phyloP scores from a whole-genome alignment of 2,113 vertebrate genomes.

The Isichthys henryi region DNA sequence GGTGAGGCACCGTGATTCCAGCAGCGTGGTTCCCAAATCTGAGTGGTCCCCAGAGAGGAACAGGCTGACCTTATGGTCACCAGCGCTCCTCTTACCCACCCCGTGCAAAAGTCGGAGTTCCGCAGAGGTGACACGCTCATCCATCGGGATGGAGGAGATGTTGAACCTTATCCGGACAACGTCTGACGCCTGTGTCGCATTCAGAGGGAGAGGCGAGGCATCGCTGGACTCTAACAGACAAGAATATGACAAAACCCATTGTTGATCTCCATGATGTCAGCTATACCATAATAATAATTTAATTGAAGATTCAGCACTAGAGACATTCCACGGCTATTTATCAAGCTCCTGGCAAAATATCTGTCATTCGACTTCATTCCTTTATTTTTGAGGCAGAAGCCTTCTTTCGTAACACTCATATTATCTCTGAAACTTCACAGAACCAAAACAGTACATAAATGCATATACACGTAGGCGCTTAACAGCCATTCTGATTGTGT shows the following conservation, averaged over 20 bases:
- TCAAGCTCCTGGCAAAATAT: not conserved
- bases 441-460: not conserved
- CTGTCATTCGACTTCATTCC: not conserved
- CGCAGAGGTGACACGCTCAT: conserved; percentile 63
- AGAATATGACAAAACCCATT: not conserved
- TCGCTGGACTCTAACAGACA: conserved; percentile 28
- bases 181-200: conserved; percentile 21
- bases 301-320: not conserved
- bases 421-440: not conserved
- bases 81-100: conserved; percentile 25
- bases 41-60: conserved; percentile 47
- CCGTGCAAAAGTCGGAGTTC: conserved; percentile 60
- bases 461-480: not conserved
- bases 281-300: not conserved
- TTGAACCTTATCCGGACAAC: conserved; percentile 61
- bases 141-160: conserved; percentile 64
- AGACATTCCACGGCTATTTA: not conserved
- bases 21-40: conserved; percentile 40
- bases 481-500: not conserved
- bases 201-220: conserved; percentile 26
- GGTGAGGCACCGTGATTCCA: conserved; percentile 54
- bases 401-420: not conserved
- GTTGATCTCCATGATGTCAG: not conserved
- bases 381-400: not conserved
- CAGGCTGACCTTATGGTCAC: conserved; percentile 51